Percentiles rank a stretch among this genome's conserved stretches.
Evolutionary conservation across 2,113 vertebrate genomes (phyloP).

Genomic region (Corvus moneduloides): DNA sequence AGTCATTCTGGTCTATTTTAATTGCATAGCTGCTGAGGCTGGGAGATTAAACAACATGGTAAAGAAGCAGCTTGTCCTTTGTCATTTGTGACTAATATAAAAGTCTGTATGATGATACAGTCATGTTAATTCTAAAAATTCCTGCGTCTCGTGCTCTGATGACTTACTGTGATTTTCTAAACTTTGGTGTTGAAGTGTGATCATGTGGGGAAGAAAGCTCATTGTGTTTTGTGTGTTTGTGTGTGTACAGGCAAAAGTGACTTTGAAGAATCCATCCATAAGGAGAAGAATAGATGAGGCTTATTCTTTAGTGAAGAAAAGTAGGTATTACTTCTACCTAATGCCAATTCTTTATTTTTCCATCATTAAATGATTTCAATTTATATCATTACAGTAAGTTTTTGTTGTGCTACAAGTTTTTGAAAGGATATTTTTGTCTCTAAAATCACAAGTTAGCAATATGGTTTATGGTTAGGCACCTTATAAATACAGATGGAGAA

Average conservation of each 20-base stretch:
- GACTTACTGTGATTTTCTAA: neutral
- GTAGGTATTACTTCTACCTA: conserved; percentile 69
- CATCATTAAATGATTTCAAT: neutral
- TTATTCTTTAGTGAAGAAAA: conserved; percentile 77
- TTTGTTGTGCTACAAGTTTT: neutral
- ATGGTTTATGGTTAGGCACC: neutral
- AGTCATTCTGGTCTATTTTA: neutral
- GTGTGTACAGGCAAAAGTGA: conserved; percentile 85
- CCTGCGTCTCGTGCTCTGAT: neutral
- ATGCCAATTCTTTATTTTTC: neutral
- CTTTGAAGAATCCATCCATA: conserved; percentile 89
- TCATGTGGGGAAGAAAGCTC: neutral
- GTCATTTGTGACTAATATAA: neutral
- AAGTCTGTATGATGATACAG: neutral
- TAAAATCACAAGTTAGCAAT: neutral
- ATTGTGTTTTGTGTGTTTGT: neutral
- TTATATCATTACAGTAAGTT: neutral
- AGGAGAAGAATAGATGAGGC: conserved; percentile 87
- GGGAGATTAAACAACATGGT: neutral
- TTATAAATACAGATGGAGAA: neutral
- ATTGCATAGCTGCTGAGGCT: neutral
- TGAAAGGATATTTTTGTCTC: neutral
- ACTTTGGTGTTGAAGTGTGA: neutral
- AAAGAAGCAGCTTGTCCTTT: neutral
- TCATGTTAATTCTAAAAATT: neutral